Conservation (phyloP, 35 echinoderm and acorn worm species). For the Chiridota heheva region DNA sequence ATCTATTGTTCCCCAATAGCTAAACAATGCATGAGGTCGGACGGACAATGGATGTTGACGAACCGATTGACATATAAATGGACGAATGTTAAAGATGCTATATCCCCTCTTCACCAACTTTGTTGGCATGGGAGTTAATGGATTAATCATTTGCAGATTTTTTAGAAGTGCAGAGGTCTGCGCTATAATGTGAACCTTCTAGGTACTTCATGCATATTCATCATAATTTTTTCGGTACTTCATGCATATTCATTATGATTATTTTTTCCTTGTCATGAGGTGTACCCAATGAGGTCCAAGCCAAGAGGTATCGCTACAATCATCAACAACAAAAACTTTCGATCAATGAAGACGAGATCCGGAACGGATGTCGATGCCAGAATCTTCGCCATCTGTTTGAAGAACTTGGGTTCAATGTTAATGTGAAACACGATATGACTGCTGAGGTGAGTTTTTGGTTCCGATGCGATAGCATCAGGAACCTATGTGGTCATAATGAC, state of each 20-base stretch:
- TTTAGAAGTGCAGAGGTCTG: neutral
- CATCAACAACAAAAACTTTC: slow-evolving; percentile 92
- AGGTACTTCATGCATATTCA: neutral
- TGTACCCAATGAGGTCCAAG: slow-evolving; percentile 80
- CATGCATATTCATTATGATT: neutral
- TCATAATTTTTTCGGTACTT: neutral
- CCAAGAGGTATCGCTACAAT: slow-evolving; percentile 85
- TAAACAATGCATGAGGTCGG: too few relatives aligned
- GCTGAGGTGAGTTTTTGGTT: slow-evolving; percentile 73
- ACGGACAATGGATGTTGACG: too few relatives aligned
- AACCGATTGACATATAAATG: too few relatives aligned
- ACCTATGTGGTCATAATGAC: too few relatives aligned
- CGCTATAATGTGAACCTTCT: neutral
- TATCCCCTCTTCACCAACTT: too few relatives aligned
- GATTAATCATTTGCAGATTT: too few relatives aligned
- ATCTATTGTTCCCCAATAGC: too few relatives aligned
- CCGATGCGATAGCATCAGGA: too few relatives aligned
- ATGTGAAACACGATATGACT: slow-evolving; percentile 49
- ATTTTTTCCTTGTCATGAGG: slow-evolving; percentile 48
- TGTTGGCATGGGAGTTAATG: too few relatives aligned
- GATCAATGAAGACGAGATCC: slow-evolving; percentile 71
- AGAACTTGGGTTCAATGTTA: slow-evolving; percentile 70
- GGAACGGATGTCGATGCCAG: slow-evolving; percentile 80
- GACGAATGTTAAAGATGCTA: too few relatives aligned
- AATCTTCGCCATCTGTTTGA: slow-evolving; percentile 81